phyloP scores from a whole-genome alignment of 2,888 invertebrate genomes.

The Fragum fragum region DNA sequence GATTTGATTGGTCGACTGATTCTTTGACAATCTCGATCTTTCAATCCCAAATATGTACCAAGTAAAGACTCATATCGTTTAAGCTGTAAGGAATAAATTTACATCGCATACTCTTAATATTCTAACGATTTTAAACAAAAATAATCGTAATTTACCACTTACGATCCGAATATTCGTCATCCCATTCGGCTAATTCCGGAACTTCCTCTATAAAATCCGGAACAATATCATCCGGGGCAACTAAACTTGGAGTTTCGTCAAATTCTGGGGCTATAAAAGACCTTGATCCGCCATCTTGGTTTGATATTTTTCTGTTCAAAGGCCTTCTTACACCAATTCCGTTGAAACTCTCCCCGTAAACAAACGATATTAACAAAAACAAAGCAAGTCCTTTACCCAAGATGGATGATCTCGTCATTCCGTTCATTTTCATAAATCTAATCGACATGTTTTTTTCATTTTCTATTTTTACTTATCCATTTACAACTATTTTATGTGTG shows the following conservation, averaged over 20 bases:
- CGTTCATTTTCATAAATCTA: not conserved
- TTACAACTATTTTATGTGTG: not conserved
- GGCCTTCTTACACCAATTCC: slow-evolving; percentile 8
- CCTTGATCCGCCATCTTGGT: not conserved
- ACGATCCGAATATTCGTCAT: slow-evolving; percentile 38
- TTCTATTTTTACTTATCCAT: not conserved
- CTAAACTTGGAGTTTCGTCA: not conserved
- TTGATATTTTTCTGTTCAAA: not conserved
- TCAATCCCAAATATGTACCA: too few species aligned
- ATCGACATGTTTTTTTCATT: not conserved
- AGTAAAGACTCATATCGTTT: too few species aligned
- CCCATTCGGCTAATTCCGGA: slow-evolving; percentile 37
- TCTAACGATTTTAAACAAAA: too few species aligned
- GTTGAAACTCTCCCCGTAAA: slow-evolving; percentile 8
- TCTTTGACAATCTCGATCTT: too few species aligned
- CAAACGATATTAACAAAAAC: not conserved
- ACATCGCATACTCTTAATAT: too few species aligned
- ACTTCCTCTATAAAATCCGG: slow-evolving; percentile 13
- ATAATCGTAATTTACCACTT: too few species aligned
- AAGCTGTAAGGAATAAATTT: too few species aligned
- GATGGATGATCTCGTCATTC: not conserved
- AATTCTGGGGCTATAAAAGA: not conserved
- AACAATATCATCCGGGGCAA: slow-evolving; percentile 20
- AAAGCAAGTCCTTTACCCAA: not conserved
- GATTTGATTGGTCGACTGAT: too few species aligned